Conservation (phyloP, 2,113 vertebrate species). For the Rhagologus leucostigma region DNA sequence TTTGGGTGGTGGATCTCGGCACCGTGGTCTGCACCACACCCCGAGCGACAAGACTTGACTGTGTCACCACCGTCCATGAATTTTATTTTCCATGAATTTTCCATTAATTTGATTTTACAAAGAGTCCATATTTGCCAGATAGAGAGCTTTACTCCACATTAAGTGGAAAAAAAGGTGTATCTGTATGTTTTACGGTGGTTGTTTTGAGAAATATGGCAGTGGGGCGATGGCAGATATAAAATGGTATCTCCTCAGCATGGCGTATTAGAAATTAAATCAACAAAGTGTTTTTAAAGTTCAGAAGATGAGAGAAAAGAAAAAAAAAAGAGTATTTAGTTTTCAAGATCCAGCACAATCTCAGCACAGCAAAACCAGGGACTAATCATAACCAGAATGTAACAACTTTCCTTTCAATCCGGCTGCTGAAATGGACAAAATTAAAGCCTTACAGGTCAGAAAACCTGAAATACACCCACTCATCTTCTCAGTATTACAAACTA, state of each 20-base stretch:
- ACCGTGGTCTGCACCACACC: rapidly evolving
- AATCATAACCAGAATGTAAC: not conserved
- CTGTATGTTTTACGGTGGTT: not conserved
- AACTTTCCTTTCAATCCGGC: not conserved
- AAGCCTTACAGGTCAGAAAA: not conserved
- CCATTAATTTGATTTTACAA: not conserved
- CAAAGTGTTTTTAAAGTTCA: not conserved
- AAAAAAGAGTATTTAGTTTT: not conserved
- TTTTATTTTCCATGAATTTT: not conserved
- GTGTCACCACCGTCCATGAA: not conserved
- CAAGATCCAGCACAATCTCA: not conserved
- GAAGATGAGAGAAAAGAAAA: not conserved
- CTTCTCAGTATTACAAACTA: not conserved
- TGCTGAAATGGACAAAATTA: not conserved
- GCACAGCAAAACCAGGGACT: not conserved
- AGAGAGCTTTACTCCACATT: not conserved
- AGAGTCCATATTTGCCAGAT: not conserved
- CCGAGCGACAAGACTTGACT: rapidly evolving
- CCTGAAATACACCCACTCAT: not conserved
- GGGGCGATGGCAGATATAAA: not conserved
- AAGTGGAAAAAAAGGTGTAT: not conserved
- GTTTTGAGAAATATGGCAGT: not conserved
- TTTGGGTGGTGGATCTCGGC: not conserved
- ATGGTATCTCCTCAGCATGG: not conserved
- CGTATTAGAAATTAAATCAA: not conserved